Conservation (phyloP, 1,140 invertebrate genomes). For the Kradibia gibbosae region DNA sequence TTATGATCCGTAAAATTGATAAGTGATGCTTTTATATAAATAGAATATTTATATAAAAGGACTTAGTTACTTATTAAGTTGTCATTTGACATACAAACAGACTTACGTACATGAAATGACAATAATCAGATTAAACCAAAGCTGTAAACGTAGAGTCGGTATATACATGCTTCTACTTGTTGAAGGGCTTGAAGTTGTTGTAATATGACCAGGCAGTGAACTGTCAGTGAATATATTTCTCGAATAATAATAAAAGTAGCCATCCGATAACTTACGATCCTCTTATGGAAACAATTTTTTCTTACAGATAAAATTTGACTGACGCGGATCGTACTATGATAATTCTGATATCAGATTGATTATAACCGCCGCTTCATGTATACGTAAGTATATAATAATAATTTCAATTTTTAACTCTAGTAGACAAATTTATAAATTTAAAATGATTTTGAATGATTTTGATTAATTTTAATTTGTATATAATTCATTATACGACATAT, state of each 20-base stretch:
- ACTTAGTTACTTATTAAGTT: neutral
- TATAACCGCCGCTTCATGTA: conserved; percentile 70
- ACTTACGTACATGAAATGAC: neutral
- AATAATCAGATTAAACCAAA: conserved; percentile 10
- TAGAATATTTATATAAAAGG: no score
- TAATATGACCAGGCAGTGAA: neutral
- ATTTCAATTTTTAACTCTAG: neutral
- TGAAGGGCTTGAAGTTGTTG: conserved; percentile 23
- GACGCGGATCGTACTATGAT: conserved; percentile 67
- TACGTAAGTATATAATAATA: conserved; percentile 61
- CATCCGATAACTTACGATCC: neutral
- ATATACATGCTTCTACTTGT: conserved; percentile 25
- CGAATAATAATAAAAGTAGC: neutral
- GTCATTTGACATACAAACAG: neutral
- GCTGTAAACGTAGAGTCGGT: neutral
- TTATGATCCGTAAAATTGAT: no score
- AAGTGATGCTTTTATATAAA: no score
- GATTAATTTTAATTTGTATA: neutral
- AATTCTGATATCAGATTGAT: conserved; percentile 70
- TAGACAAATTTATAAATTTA: neutral
- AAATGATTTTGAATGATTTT: neutral
- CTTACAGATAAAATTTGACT: conserved; percentile 61
- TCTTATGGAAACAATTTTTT: conserved; percentile 35
- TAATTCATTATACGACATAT: neutral
- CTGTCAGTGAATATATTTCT: neutral